A percentile compares a stretch with the other conserved stretches of the same genome.
Conservation (phyloP, 2,113 vertebrate genomes). For the Cryptomyrus ogoouensis region DNA sequence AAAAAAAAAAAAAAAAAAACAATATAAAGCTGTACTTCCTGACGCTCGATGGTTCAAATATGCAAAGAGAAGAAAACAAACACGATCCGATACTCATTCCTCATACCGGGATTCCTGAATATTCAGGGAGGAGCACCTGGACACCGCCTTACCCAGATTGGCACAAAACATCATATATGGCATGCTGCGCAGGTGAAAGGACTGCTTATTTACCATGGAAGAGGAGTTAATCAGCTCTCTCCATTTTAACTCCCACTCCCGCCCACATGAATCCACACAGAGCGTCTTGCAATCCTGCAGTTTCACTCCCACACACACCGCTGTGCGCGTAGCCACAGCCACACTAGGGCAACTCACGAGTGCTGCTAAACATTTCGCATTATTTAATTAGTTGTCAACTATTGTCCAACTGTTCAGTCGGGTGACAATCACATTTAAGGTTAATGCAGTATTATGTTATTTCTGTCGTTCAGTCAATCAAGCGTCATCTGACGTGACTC, state of each 20-base stretch:
- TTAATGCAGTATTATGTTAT: neutral
- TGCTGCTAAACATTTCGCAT: neutral
- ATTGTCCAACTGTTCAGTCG: neutral
- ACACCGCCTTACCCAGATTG: neutral
- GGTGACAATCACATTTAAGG: neutral
- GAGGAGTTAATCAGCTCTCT: neutral
- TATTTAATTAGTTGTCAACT: neutral
- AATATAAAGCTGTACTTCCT: neutral
- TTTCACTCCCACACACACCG: conserved; percentile 6
- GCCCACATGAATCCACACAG: conserved; percentile 6
- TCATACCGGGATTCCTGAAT: neutral
- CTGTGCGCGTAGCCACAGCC: neutral
- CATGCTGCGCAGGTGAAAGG: neutral
- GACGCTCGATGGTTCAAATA: neutral
- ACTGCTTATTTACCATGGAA: neutral
- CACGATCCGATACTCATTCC: neutral
- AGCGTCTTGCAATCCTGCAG: neutral
- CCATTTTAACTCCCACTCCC: neutral
- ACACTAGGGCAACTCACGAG: neutral
- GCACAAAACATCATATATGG: neutral
- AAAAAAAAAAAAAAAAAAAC: neutral
- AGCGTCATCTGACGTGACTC: neutral
- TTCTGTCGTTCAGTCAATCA: neutral
- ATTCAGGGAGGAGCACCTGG: neutral
- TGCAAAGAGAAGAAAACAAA: neutral